Conservation (phyloP, 2,797 vertebrate genomes). For the Paratrypauchen microcephalus region DNA sequence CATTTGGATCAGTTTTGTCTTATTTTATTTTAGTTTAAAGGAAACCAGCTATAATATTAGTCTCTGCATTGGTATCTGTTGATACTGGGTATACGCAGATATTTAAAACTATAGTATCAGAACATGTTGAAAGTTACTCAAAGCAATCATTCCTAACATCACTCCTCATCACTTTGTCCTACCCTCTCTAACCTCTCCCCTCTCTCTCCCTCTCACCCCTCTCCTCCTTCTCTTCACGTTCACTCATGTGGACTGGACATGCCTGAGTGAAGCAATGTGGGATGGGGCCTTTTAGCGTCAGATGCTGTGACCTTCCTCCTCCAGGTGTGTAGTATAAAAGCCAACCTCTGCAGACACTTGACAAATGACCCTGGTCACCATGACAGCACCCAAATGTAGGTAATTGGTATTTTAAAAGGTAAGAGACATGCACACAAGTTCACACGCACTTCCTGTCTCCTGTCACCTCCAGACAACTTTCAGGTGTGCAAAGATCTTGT, state of each 20-base stretch:
- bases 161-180: not conserved
- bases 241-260: conserved; percentile 9
- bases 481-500: not conserved
- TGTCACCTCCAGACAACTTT: not conserved
- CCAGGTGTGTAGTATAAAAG: conserved; percentile 33
- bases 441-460: not conserved
- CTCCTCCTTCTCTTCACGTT: no score
- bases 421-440: conserved; percentile 5
- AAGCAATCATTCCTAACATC: no score
- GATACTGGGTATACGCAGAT: no score
- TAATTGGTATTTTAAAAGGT: conserved; percentile 4
- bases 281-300: conserved; percentile 27
- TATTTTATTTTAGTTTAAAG: no score
- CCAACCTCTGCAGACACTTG: conserved; percentile 25
- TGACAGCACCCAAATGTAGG: conserved; percentile 22
- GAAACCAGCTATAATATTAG: no score
- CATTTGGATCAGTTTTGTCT: no score
- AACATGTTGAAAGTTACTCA: no score
- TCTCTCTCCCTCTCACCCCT: not conserved
- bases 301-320: conserved; percentile 27
- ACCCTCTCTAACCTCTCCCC: not conserved
- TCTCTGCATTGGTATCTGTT: no score
- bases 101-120: no score
- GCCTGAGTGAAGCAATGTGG: conserved; percentile 28
- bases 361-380: conserved; percentile 27